phyloP scores from a whole-genome alignment of 1,140 invertebrate genomes.

The Zophobas atratus region DNA sequence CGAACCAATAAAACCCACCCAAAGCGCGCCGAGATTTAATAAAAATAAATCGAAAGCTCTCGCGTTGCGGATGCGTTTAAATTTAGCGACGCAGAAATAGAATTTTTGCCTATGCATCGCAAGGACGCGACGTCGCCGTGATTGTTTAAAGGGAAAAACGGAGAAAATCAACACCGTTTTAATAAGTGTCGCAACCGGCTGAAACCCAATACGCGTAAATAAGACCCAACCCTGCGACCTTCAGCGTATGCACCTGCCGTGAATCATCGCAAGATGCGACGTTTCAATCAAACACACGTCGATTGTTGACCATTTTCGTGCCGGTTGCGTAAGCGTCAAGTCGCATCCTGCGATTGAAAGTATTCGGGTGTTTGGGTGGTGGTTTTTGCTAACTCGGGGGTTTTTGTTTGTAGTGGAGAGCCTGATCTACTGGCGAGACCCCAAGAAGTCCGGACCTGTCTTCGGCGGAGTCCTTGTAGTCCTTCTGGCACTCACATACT shows the following conservation, averaged over 20 bases:
- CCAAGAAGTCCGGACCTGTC: slow-evolving; percentile 93
- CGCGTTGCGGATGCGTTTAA: slow-evolving; percentile 3
- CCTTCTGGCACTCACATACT: slow-evolving; percentile 92
- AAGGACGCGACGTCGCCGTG: background rate
- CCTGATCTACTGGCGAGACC: slow-evolving; percentile 97
- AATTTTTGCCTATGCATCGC: slow-evolving; percentile 16
- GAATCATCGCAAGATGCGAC: slow-evolving; percentile 17
- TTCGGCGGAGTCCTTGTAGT: slow-evolving; percentile 90
- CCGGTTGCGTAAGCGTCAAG: slow-evolving; percentile 12
- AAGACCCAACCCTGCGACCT: slow-evolving; percentile 1
- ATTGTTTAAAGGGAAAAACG: too few species aligned
- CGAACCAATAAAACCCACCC: background rate
- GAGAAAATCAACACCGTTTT: too few species aligned
- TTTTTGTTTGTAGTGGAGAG: slow-evolving; percentile 75
- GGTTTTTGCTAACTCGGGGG: background rate
- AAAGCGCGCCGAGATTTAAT: background rate
- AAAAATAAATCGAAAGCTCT: background rate
- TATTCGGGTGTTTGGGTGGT: background rate
- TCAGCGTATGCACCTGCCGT: slow-evolving; percentile 8
- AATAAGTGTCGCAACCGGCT: too few species aligned
- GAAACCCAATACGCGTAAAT: background rate
- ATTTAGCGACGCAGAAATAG: slow-evolving; percentile 12
- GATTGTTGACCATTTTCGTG: slow-evolving; percentile 29
- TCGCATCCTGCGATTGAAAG: background rate
- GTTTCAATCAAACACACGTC: background rate